Base-by-base conservation (phyloP, 2,888 invertebrate genomes). In the Cantharis lateralis region DNA sequence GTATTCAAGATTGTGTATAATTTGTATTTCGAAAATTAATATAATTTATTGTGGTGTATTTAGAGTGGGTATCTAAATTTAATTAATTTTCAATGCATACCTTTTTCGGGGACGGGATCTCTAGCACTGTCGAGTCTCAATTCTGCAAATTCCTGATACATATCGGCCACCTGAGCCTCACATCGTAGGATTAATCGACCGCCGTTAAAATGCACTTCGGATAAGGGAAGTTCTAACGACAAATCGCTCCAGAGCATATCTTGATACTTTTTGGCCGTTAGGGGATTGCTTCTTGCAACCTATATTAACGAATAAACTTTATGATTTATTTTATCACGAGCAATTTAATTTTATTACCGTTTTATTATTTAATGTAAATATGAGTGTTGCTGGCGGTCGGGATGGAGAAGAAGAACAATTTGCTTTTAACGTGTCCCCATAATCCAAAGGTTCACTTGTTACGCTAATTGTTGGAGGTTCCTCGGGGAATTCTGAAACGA, bases 371-470 rank as follows among this genome's bases (percentile, higher is more conserved):
- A 96, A 91, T 82, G 91, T 91, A 84, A 96, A 94, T 83, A 93
- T 94, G 79, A 96, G 91, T 81, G 92, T 92, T 48, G 93, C 93
- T 62, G 93, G 91, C 10, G 95, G 96, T 82, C 91, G 91, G 13
- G 95, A 93, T 5, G 94, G 93, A 7, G 93, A 91, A 4, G 94
- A 93, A 13, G 94, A 93, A 88, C 96, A 96, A 89, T 96, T 96
- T 70, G 95, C 95, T 76, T 90, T 89, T 78, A 96, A 89, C 62
- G 90, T 89, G 87, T 95, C 95, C 1, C 95, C 95, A 0, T 93
- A 92, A 85, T 93, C 93, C 87, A 95, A 94, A 71, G 93, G 92
- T 75, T 93, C 92, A 79, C 93, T 92, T 82, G 94, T 93, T 15
- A 95, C 92, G 83, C 91, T 91, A 82, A 95, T 90, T 80, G 90